phyloP scores from a whole-genome alignment of 2,888 invertebrate species.

The Raillietiella orientalis region DNA sequence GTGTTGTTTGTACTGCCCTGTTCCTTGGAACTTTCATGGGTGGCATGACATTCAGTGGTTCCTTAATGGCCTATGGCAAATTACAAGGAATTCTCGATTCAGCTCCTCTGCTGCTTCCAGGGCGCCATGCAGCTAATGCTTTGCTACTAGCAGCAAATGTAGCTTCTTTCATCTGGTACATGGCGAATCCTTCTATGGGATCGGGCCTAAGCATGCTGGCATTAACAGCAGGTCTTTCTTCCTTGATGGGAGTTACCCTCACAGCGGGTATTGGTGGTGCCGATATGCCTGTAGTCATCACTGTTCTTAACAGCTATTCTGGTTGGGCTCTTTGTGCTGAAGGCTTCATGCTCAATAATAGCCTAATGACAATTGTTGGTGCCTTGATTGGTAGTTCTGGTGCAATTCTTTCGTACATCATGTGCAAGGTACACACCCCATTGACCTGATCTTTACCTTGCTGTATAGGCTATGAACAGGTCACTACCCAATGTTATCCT shows the following conservation, averaged over 20 bases:
- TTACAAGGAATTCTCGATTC: constrained; percentile 47
- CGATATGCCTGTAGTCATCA: constrained; percentile 77
- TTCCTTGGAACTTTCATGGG: constrained; percentile 69
- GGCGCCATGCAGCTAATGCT: constrained; percentile 40
- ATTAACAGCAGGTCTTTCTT: constrained; percentile 37
- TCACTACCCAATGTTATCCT: constrained; percentile 59
- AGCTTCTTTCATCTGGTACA: constrained; percentile 36
- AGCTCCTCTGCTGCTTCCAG: constrained; percentile 45
- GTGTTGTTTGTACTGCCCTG: constrained; percentile 45
- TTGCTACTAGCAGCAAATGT: constrained; percentile 30
- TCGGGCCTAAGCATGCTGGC: constrained; percentile 38
- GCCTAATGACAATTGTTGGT: constrained; percentile 64
- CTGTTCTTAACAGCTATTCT: constrained; percentile 65
- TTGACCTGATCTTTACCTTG: not conserved
- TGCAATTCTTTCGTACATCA: constrained; percentile 68
- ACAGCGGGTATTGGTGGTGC: constrained; percentile 72
- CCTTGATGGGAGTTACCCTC: constrained; percentile 50
- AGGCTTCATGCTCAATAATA: constrained; percentile 76
- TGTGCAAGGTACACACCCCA: constrained; percentile 38
- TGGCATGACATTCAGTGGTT: constrained; percentile 64
- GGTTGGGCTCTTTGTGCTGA: constrained; percentile 81
- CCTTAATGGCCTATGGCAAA: constrained; percentile 61
- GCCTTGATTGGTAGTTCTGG: constrained; percentile 69
- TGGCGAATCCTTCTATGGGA: constrained; percentile 22
- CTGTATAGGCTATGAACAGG: constrained; percentile 23